Evolutionary conservation across 2,888 invertebrate genomes (phyloP).

Genomic region (Cantharis rustica): DNA sequence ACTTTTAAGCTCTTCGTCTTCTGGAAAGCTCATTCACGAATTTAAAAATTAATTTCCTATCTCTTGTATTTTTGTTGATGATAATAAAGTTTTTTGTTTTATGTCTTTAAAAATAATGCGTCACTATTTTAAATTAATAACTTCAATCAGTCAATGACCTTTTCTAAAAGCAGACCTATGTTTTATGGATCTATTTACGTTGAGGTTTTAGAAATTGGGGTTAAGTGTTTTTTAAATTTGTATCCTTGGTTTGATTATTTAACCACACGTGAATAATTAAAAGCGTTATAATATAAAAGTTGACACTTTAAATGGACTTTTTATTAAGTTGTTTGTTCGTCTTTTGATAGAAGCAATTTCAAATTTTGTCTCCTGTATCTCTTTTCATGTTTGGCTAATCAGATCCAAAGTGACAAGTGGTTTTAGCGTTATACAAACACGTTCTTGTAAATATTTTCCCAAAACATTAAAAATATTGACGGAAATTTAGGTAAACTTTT

Average conservation of each 20-base stretch:
- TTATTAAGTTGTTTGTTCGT: constrained; percentile 32
- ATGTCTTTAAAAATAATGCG: constrained; percentile 21
- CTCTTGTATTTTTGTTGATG: constrained; percentile 8
- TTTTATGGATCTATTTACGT: constrained; percentile 34
- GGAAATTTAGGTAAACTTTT: background rate
- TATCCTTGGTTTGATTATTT: constrained; percentile 38
- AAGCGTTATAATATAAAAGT: constrained; percentile 29
- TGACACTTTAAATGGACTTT: constrained; percentile 21
- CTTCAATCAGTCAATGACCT: constrained; percentile 35
- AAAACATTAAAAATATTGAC: background rate
- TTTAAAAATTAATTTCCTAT: constrained; percentile 9
- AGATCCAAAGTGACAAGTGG: background rate
- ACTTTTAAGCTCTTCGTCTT: constrained; percentile 10
- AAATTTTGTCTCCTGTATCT: background rate
- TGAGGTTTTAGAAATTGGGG: constrained; percentile 30
- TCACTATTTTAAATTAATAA: constrained; percentile 28
- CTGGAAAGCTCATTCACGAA: constrained; percentile 5
- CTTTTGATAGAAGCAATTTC: constrained; percentile 11
- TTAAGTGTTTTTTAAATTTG: constrained; percentile 39
- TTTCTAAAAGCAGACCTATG: constrained; percentile 26
- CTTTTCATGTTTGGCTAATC: background rate
- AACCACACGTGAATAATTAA: constrained; percentile 43
- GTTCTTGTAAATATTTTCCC: background rate
- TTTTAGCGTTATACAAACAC: background rate
- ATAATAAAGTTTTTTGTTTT: constrained; percentile 16